Evolutionary conservation across 1,140 invertebrate species (phyloP), one percentile per base, ranked within the genome.

Genomic region (Episyrphus balteatus): DNA sequence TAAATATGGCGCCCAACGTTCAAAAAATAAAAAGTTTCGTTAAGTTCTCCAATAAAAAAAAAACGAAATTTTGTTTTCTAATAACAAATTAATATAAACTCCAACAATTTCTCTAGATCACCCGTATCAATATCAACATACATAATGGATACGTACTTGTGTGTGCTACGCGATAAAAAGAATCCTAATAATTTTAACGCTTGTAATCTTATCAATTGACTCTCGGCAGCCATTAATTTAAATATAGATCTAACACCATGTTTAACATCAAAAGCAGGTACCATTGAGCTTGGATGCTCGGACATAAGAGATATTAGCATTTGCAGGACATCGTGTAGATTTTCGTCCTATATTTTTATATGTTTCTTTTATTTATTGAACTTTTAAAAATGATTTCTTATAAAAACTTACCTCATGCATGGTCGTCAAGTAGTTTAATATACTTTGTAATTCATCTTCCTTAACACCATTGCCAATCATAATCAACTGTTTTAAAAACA

Each of bases 281-380:
- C 93, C 89, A 99, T 94, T 2, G 92, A 94, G 41, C 93, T 88
- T 1, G 96, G 95, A 70, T 98, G 92, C 68, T 99, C 94, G 6
- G 91, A 91, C 88, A 98, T 96, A 34, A 99, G 73, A 2, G 88
- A 88, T 65, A 98, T 97, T 36, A 97, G 74, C 81, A 98, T 91
- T 76, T 97, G 89, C 41, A 99, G 72, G 2, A 99, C 94, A 70
- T 99, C 96, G 59, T 96, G 91, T 32, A 99, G 74, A 74, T 99
- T 99, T 71, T 99, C 96, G 75, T 98, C 94, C 86, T 96, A 56
- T 51, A 56, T 42, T 15, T 13, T n/a, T n/a, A n/a, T 42, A 42
- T 42, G 5, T 42, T 42, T n/a, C 8, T 42, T 15, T 14, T 38
- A 14, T 38, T 18, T 37, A 3, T 14, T 37, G 36, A 14, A 14